Conservation (phyloP, 2,113 vertebrate genomes). For the Aldabrachelys gigantea region DNA sequence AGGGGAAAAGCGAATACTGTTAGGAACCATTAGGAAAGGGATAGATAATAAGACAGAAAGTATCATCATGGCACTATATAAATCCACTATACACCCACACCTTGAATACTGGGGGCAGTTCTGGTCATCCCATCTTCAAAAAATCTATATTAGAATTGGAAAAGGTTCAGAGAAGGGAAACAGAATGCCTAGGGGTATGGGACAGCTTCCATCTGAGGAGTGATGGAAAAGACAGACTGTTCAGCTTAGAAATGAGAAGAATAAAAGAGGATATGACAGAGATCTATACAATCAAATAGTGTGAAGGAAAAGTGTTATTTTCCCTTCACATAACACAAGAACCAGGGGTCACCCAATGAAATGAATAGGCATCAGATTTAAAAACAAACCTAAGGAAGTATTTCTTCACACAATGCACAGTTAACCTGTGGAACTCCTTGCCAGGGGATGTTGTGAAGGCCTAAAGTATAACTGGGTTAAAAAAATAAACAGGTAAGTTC, state of each 20-base stretch:
- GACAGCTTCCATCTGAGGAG: no score
- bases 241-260: not conserved
- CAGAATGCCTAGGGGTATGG: no score
- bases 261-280: not conserved
- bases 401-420: no score
- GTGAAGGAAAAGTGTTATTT: not conserved
- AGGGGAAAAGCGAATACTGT: not conserved
- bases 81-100: not conserved
- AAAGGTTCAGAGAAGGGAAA: no score
- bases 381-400: no score
- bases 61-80: not conserved
- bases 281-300: not conserved
- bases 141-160: not conserved
- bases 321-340: not conserved
- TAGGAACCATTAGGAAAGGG: no score
- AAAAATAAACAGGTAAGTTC: not conserved
- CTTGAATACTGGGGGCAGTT: not conserved
- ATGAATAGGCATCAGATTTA: no score
- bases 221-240: no score
- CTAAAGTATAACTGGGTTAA: not conserved
- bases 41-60: not conserved
- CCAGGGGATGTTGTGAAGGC: not conserved
- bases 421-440: not conserved
- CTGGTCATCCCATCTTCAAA: not conserved
- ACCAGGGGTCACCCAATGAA: not conserved